Base-by-base conservation (phyloP, 2,113 vertebrate species). In the Festucalex cinctus region DNA sequence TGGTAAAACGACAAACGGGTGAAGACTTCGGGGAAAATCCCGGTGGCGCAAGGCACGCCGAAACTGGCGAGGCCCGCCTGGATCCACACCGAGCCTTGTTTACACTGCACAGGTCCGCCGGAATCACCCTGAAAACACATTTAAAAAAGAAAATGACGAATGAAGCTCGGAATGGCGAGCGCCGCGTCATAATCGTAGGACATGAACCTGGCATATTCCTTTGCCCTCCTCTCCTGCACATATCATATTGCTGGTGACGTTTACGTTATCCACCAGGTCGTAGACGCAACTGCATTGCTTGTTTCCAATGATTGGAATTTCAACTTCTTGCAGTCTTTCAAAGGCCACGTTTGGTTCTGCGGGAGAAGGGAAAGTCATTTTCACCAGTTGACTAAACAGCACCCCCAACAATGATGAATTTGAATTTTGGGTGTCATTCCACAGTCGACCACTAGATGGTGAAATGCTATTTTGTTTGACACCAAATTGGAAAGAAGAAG, bases 61-160 rank as follows among this genome's bases (percentile, higher is more conserved):
- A 92, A 96, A 88, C 93, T 97, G 51, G 93, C 74, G 49, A 95
- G 88, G 65, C 94, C 95, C 37, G 89, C 90, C 73, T 94, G 93
- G 74, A 95, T 88, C 94, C 94, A 96, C 12, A 1, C 5, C 66
- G 84, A 91, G 71, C 85, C 85, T 83, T 94, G 91, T 81, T 82
- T 83, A 76, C 91, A 92, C 76, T 94, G 93, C 66, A 97, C 39
- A 28, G 95, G 94, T 58, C 95, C 94, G 20, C 95, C 94, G 10
- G 94, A 96, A 51, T 98, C 94, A 26, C 95, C 94, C 94, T 97
- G 57, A 66, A 74, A 64, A 37, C 12, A 32, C 22, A 48, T 13
- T 46, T 46, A 1, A 8, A 28, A 26, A 26, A 1, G 16, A 28
- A 26, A 26, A n/a, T 3, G 13, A 16, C 6, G 10, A 9, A n/a